These are phyloP conservation scores for Tragelaphus oryx DNA, from an alignment of 2,797 vertebrate species.

Conservation along the genomic window DNA sequence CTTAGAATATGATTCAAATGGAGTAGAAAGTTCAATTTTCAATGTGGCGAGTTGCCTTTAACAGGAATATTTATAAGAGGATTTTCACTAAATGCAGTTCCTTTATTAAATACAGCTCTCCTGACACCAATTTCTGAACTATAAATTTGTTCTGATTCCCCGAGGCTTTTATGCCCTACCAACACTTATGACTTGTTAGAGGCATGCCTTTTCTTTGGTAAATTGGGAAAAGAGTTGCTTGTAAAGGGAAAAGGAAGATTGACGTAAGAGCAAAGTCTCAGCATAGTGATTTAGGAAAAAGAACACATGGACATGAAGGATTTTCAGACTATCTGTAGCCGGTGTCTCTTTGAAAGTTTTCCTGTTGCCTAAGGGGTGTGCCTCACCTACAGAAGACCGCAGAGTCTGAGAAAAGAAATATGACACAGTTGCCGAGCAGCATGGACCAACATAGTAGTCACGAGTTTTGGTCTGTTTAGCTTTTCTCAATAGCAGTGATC, in stretches of 20 bases:
- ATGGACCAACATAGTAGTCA: neutral
- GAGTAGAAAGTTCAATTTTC: neutral
- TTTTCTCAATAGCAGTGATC: neutral
- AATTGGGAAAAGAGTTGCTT: neutral
- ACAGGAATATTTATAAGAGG: neutral
- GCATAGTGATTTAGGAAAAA: neutral
- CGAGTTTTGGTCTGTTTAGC: neutral
- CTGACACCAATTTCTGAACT: neutral
- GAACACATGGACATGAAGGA: neutral
- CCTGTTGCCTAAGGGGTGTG: neutral
- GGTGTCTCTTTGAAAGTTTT: neutral
- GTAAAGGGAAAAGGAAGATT: neutral
- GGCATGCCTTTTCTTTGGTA: neutral
- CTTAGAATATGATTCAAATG: neutral
- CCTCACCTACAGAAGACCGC: no score
- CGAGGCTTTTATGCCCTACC: neutral
- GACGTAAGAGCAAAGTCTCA: neutral
- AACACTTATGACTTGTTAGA: neutral
- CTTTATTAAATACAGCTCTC: neutral
- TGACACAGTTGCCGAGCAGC: rapidly evolving
- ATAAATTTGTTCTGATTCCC: neutral
- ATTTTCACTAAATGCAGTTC: neutral
- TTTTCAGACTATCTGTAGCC: neutral
- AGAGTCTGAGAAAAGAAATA: neutral
- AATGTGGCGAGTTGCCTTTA: neutral